Conservation (phyloP, 2,797 vertebrate species). For the Ctenosaura bakeri region DNA sequence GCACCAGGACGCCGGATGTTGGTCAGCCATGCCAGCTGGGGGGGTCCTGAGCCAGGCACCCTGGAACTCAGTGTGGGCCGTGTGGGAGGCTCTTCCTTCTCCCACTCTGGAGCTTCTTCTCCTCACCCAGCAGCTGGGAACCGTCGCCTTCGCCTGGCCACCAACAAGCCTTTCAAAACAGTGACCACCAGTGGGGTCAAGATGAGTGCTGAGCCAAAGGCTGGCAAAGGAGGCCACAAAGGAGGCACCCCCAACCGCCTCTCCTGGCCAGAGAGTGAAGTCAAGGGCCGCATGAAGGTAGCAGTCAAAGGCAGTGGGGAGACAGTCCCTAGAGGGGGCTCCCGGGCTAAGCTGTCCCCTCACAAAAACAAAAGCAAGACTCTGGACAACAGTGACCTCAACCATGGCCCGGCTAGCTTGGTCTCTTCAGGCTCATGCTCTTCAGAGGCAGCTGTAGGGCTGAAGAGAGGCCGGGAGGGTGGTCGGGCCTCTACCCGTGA, state of each 20-base stretch:
- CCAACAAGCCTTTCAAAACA: constrained; percentile 76
- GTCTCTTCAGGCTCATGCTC: constrained; percentile 65
- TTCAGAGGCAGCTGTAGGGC: constrained; percentile 73
- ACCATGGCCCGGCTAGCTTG: constrained; percentile 86
- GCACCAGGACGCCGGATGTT: constrained; percentile 60
- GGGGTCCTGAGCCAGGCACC: constrained; percentile 60
- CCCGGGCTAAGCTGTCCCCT: constrained; percentile 83
- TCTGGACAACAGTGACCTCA: constrained; percentile 94
- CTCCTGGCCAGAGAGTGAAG: constrained; percentile 92
- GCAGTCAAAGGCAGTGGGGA: constrained; percentile 85
- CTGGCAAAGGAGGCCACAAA: constrained; percentile 54
- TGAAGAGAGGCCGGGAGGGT: constrained; percentile 80
- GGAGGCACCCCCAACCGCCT: constrained; percentile 80
- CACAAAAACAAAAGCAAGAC: constrained; percentile 95
- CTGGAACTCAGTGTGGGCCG: constrained; percentile 40
- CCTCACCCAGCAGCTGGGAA: constrained; percentile 77
- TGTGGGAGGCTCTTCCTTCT: constrained; percentile 56
- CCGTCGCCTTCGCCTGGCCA: constrained; percentile 78
- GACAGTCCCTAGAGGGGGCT: constrained; percentile 76
- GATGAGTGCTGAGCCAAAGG: constrained; percentile 52
- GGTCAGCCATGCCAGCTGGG: constrained; percentile 77
- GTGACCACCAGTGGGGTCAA: constrained; percentile 74
- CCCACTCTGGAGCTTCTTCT: constrained; percentile 69
- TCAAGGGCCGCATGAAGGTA: constrained; percentile 78
- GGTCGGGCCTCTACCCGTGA: constrained; percentile 87